Evolutionary conservation across 2,797 vertebrate genomes (phyloP).

Genomic region (Acanthis flammea): DNA sequence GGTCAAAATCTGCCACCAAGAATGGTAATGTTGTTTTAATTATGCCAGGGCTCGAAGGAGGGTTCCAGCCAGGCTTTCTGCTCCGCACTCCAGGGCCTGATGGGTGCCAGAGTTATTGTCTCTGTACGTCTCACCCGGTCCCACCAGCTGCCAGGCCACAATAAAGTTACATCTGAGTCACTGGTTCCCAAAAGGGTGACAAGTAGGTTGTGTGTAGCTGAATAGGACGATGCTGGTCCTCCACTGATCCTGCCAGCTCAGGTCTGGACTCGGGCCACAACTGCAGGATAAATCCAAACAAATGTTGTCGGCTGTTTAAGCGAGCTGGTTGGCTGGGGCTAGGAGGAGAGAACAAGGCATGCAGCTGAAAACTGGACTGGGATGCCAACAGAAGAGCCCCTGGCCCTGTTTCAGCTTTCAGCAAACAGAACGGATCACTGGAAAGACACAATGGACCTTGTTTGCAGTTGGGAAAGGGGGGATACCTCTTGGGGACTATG

Average conservation of each 20-base stretch:
- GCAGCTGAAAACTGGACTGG: neutral
- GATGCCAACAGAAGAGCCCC: neutral
- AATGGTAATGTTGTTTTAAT: slow-evolving; percentile 77
- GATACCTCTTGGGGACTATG: neutral
- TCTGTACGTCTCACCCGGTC: slow-evolving; percentile 63
- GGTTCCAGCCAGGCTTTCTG: slow-evolving; percentile 63
- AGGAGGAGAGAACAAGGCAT: neutral
- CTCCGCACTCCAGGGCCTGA: slow-evolving; percentile 8
- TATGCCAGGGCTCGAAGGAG: slow-evolving; percentile 71
- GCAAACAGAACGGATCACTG: slow-evolving; percentile 4
- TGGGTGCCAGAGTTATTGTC: slow-evolving; percentile 68
- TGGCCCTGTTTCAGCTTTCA: neutral
- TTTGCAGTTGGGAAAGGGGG: neutral
- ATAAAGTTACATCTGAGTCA: slow-evolving; percentile 81
- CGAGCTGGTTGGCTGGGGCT: neutral
- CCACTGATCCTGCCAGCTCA: slow-evolving; percentile 66
- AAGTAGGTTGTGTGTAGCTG: slow-evolving; percentile 73
- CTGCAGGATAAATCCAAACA: slow-evolving; percentile 55
- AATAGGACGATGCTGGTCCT: slow-evolving; percentile 66
- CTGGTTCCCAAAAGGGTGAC: slow-evolving; percentile 78
- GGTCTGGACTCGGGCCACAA: slow-evolving; percentile 67
- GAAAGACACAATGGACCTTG: neutral
- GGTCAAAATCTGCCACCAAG: slow-evolving; percentile 43
- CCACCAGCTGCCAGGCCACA: slow-evolving; percentile 83
- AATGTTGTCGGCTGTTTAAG: slow-evolving; percentile 21